Evolutionary conservation across 1,140 invertebrate species (phyloP), one percentile per base, ranked within the genome.

Genomic region (Carposina sasakii): DNA sequence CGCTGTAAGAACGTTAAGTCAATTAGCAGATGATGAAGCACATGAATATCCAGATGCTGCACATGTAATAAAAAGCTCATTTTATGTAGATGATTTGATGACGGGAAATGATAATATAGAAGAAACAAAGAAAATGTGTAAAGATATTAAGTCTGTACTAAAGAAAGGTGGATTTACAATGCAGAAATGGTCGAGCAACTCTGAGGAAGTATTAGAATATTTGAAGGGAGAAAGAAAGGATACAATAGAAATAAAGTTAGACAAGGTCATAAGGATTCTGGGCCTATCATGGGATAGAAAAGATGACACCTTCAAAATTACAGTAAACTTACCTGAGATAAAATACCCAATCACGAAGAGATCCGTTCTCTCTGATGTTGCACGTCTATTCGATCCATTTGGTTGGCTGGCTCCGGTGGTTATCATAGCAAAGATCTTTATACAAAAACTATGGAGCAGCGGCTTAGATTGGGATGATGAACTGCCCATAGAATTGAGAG

Each of bases 101-200:
- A 47, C 57, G 16, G 74, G 72, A 10, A 44, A 40, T 20, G 20
- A 59, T n/a, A 46, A 37, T 8, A 19, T 59, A 22, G 46, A 60
- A 26, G 52, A 63, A 40, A 33, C 31, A 17, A 48, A 39, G 16
- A 44, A 48, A 21, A 50, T 53, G 6, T 55, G 37, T 28, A 13
- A 55, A 24, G 40, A 55, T 42, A 28, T 60, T 9, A 53, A 28
- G 9, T 24, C 10, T n/a, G 15, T 60, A 24, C 31, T 84, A 8
- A 21, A 40, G 33, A 48, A 20, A 9, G 71, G 60, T 34, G 72
- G 73, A 22, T 76, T 86, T 42, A n/a, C 64, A 26, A 51, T 82
- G 16, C 52, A 72, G 36, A 85, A 85, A 68, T 86, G 76, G 75
- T 45, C 54, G 1, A 58, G 62, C 43, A 61, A 61, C 44, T 56